Evolutionary conservation across 1,140 invertebrate genomes (phyloP), one percentile per base, ranked within the genome.

Genomic region (Nephotettix cincticeps): DNA sequence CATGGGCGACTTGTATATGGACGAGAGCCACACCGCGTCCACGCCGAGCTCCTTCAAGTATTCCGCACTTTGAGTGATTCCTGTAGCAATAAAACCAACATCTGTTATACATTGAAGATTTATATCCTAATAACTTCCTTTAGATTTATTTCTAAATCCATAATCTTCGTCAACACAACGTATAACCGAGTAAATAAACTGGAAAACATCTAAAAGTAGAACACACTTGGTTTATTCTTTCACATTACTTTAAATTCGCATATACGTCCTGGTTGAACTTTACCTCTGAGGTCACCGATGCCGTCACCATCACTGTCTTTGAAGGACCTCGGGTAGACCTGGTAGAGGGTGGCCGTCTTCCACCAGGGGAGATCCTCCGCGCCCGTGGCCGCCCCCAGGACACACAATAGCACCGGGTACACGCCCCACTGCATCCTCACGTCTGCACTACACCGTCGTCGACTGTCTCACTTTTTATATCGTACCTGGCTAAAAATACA

Each of bases 281-380:
- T 70, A 85, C 87, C 87, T 72, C 82, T 81, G 1, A 94, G 77
- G 79, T 94, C 93, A 1, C 93, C 92, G n/a, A 91, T 82, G 3
- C 93, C 93, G 77, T 93, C 89, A 0, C 86, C 89, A 77, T 93
- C 84, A 58, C 85, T 87, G 76, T 95, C 93, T 75, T 89, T 88
- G 78, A 92, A 95, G 1, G 91, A 93, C 65, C 90, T 81, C 0
- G 90, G 90, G 77, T 93, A 92, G 51, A 94, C 87, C 79, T 94
- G 91, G 78, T 95, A 95, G 27, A 93, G 82, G 3, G 87, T 78
- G 0, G 86, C 87, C 30, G 84, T 85, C 71, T 91, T 83, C 88
- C 90, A 94, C 92, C 93, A 95, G 27, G 43, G 43, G 11, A 32
- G 28, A 3, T 28, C 68, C 2, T 32, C 40, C 3, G 6, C 29